A percentile compares a stretch with the other conserved stretches of the same genome.
Evolutionary conservation across 2,113 vertebrate genomes (phyloP).

Genomic region (Amia ocellicauda): DNA sequence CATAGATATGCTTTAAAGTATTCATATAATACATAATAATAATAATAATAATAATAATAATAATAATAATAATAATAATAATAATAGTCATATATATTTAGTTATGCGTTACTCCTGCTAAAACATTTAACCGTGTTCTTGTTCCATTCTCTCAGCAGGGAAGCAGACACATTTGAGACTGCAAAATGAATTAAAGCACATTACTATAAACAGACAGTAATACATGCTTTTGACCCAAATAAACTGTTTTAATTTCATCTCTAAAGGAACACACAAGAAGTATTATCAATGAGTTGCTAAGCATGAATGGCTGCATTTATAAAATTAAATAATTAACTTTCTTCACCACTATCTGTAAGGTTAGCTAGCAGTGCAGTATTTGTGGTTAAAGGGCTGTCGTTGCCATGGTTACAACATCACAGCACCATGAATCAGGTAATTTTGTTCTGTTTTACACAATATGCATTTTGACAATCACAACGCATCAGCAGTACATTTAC

Average conservation of each 20-base stretch:
- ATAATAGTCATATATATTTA: no score
- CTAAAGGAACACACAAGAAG: background rate
- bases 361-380: conserved; percentile 9
- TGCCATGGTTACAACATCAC: conserved; percentile 23
- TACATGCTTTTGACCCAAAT: background rate
- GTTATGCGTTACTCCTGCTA: no score
- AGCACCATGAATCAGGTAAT: conserved; percentile 14
- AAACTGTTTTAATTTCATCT: background rate
- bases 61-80: no score
- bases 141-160: no score
- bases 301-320: background rate
- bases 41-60: no score
- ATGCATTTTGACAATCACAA: background rate
- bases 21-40: no score
- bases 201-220: background rate
- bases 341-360: no score
- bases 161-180: background rate
- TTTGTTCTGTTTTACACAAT: background rate
- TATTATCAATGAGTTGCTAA: background rate
- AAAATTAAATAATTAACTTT: background rate
- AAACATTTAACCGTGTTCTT: no score
- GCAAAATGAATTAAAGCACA: background rate
- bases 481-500: background rate
- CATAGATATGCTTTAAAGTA: no score
- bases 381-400: conserved; percentile 25